Percentiles rank a stretch among this genome's conserved stretches.
Evolutionary conservation across 2,797 vertebrate species (phyloP).

Genomic region (Halcyon leucocephala): DNA sequence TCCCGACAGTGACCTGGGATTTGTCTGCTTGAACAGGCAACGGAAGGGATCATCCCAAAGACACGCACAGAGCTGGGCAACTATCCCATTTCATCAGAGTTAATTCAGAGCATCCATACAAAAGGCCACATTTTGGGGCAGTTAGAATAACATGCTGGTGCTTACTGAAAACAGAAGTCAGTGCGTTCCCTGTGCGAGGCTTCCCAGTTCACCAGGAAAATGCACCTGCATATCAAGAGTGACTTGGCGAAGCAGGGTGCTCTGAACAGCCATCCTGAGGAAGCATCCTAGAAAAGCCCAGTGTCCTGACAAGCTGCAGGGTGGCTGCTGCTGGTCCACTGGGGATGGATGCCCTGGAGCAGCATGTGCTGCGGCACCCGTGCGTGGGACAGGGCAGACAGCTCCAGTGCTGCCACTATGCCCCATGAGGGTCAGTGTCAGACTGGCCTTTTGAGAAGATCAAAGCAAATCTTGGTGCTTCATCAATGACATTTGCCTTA

Average conservation of each 20-base stretch:
- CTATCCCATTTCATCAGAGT: neutral
- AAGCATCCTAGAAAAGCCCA: neutral
- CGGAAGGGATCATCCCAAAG: neutral
- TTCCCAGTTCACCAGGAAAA: neutral
- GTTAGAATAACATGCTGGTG: neutral
- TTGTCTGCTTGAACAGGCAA: neutral
- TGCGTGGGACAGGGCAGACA: neutral
- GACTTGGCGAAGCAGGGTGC: accelerated
- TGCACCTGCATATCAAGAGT: neutral
- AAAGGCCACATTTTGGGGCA: neutral
- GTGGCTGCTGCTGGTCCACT: neutral
- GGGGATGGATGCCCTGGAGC: neutral
- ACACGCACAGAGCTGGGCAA: neutral
- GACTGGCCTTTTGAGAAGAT: neutral
- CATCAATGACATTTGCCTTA: neutral
- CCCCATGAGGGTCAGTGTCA: neutral
- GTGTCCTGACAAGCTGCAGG: accelerated
- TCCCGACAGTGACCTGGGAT: neutral
- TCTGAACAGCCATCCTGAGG: neutral
- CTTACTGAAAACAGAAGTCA: neutral
- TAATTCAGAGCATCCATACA: neutral
- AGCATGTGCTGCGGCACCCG: accelerated
- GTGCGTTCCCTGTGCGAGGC: accelerated
- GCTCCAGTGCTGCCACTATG: neutral
- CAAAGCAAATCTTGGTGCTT: neutral